Evolutionary conservation across 2,113 vertebrate species (phyloP).

Genomic region (Microtus ochrogaster): DNA sequence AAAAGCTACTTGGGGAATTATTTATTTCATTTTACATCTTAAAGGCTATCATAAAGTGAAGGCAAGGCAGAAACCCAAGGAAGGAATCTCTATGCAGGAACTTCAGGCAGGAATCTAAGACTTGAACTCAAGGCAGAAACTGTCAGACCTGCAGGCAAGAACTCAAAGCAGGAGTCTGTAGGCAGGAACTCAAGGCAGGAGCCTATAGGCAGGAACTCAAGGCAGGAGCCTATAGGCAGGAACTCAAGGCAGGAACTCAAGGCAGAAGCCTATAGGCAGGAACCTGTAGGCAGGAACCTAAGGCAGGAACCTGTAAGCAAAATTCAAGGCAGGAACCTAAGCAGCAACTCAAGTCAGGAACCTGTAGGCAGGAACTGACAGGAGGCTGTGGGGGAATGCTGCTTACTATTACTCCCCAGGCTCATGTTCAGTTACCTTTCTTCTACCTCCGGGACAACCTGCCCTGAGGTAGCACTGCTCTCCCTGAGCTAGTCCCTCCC

Average conservation of each 20-base stretch:
- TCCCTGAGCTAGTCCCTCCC: neutral
- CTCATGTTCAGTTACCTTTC: neutral
- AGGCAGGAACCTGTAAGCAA: too few relatives aligned
- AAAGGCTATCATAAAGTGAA: neutral
- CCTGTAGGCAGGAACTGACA: neutral
- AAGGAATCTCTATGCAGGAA: neutral
- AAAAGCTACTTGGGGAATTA: neutral
- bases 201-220: accelerated
- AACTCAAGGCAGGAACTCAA: too few relatives aligned
- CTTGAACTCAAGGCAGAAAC: too few relatives aligned
- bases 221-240: too few relatives aligned
- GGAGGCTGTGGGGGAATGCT: too few relatives aligned
- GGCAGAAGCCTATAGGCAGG: too few relatives aligned
- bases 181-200: too few relatives aligned
- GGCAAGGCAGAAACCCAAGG: neutral
- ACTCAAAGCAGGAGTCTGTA: too few relatives aligned
- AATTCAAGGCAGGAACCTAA: too few relatives aligned
- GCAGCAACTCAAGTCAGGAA: too few relatives aligned
- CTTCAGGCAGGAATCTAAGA: neutral
- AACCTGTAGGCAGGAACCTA: neutral
- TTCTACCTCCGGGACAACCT: neutral
- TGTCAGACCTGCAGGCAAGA: too few relatives aligned
- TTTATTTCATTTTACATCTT: neutral
- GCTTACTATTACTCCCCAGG: neutral
- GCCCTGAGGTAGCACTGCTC: too few relatives aligned